These are phyloP conservation scores for Colletes collaris DNA, from an alignment of 2,888 invertebrate species.

Conservation along the genomic window DNA sequence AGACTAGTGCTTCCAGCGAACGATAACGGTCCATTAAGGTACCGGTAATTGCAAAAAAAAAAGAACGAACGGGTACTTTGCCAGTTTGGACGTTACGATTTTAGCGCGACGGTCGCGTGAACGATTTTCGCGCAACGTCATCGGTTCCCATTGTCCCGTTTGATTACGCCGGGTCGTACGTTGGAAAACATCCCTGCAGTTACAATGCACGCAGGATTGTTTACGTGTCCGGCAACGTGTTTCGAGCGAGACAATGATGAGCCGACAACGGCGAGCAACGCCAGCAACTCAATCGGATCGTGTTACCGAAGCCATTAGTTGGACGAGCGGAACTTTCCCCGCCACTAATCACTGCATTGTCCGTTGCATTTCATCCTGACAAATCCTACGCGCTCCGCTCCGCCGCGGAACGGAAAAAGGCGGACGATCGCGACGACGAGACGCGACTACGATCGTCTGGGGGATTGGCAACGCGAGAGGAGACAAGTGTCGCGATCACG, in stretches of 20 bases:
- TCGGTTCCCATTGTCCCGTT: constrained; percentile 19
- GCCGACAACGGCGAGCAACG: constrained; percentile 10
- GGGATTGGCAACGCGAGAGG: constrained; percentile 8
- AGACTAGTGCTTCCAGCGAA: not conserved
- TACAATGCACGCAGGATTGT: constrained; percentile 18
- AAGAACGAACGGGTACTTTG: too few species aligned
- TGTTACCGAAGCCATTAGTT: constrained; percentile 49
- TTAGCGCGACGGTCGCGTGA: not conserved
- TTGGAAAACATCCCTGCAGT: constrained; percentile 23
- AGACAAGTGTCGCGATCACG: not conserved
- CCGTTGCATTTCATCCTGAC: constrained; percentile 27
- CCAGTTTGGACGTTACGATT: too few species aligned
- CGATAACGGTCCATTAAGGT: not conserved
- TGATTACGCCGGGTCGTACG: constrained; percentile 20
- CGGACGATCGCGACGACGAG: not conserved
- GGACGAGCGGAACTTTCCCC: constrained; percentile 27
- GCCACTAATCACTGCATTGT: constrained; percentile 43
- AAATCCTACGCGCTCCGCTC: constrained; percentile 3
- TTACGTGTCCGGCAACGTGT: constrained; percentile 43
- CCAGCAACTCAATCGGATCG: constrained; percentile 38
- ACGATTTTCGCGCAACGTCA: not conserved
- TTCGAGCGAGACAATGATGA: constrained; percentile 34
- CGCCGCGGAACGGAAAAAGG: not conserved
- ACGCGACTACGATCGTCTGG: not conserved
- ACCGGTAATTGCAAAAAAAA: too few species aligned